phyloP scores from a whole-genome alignment of 2,888 invertebrate genomes.

The Elysia crispata region DNA sequence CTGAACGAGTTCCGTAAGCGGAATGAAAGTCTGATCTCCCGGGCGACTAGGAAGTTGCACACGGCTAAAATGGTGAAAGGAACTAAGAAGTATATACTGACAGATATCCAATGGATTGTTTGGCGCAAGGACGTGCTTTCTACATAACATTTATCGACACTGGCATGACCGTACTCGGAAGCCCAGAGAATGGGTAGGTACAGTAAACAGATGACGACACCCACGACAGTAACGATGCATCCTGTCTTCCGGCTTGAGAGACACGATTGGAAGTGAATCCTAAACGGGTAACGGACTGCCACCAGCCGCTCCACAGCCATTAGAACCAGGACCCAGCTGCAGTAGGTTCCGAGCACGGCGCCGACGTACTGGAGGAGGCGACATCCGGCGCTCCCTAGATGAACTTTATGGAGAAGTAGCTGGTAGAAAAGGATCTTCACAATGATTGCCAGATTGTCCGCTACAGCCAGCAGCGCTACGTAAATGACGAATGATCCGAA shows the following conservation, averaged over 20 bases:
- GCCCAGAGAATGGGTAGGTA: constrained; percentile 36
- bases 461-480: constrained; percentile 32
- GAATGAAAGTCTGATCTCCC: constrained; percentile 48
- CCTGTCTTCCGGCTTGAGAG: constrained; percentile 32
- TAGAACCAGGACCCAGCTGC: constrained; percentile 33
- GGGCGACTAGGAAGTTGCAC: constrained; percentile 53
- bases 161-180: background rate
- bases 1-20: constrained; percentile 33
- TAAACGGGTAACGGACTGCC: constrained; percentile 38
- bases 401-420: constrained; percentile 23
- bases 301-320: constrained; percentile 42
- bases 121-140: constrained; percentile 31
- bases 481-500: constrained; percentile 39
- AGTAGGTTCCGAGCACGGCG: constrained; percentile 20
- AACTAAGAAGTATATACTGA: constrained; percentile 50
- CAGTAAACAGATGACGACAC: background rate
- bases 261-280: constrained; percentile 36
- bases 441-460: constrained; percentile 34
- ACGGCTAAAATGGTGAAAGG: constrained; percentile 52
- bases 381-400: constrained; percentile 29
- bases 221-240: background rate
- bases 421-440: constrained; percentile 38
- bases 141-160: too few species aligned
- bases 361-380: constrained; percentile 33
- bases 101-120: constrained; percentile 47